Conservation (phyloP, 1,140 invertebrate genomes). For the Drosophila obscura region DNA sequence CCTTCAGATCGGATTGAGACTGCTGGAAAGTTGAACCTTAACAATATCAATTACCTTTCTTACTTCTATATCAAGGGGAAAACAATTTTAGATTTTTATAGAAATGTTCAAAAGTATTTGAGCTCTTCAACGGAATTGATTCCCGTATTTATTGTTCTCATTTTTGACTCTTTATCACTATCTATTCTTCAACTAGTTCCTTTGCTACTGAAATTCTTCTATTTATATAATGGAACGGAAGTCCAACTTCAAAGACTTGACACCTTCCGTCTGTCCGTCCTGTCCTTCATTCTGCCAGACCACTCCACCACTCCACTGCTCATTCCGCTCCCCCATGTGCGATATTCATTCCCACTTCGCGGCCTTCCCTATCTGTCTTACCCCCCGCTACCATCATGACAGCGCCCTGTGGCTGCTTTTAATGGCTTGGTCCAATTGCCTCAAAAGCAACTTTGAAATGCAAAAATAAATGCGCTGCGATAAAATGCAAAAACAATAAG, state of each 20-base stretch:
- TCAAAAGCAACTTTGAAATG: constrained; percentile 71
- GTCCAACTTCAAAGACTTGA: constrained; percentile 33
- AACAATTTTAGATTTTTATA: too few relatives aligned
- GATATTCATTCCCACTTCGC: not conserved
- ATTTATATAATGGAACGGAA: constrained; percentile 33
- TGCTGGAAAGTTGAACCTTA: constrained; percentile 7
- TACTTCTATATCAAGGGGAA: too few relatives aligned
- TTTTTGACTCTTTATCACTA: not conserved
- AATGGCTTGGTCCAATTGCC: constrained; percentile 55
- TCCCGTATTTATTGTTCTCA: too few relatives aligned
- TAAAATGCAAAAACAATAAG: constrained; percentile 80
- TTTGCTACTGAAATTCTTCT: not conserved
- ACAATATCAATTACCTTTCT: not conserved
- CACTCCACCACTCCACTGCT: too few relatives aligned
- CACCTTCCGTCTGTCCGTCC: constrained; percentile 21
- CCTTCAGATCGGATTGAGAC: constrained; percentile 10
- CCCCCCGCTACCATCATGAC: constrained; percentile 1
- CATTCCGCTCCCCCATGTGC: too few relatives aligned
- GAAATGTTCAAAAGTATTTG: too few relatives aligned
- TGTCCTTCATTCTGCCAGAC: not conserved
- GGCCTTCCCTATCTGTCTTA: not conserved
- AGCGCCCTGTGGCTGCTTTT: constrained; percentile 45
- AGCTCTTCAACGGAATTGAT: too few relatives aligned
- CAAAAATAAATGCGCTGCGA: constrained; percentile 80
- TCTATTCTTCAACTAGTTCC: constrained; percentile 21